These are phyloP conservation scores for Pachyrhynchus sulphureomaculatus DNA, from an alignment of 1,140 invertebrate genomes.

Conservation along the genomic window DNA sequence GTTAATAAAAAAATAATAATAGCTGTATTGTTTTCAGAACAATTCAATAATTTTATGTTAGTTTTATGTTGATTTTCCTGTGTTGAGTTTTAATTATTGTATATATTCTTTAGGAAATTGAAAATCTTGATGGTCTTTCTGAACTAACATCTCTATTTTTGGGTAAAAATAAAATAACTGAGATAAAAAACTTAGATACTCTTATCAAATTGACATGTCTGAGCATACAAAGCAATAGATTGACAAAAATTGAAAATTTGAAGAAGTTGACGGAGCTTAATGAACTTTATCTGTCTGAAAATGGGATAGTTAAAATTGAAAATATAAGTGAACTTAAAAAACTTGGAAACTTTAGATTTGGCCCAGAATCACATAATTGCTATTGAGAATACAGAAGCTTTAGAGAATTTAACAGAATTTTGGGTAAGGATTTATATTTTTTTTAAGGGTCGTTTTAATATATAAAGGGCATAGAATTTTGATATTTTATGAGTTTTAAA, in stretches of 20 bases:
- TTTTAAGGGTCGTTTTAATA: no score
- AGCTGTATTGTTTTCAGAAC: no score
- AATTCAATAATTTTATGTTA: no score
- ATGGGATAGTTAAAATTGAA: constrained; percentile 81
- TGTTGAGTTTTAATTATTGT: no score
- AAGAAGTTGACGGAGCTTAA: constrained; percentile 72
- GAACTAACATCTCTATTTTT: constrained; percentile 80
- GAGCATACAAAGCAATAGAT: constrained; percentile 88
- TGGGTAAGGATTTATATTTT: constrained; percentile 78
- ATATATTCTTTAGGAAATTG: constrained; percentile 75
- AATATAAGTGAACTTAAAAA: constrained; percentile 68
- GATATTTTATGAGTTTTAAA: no score
- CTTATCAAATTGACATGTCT: constrained; percentile 77
- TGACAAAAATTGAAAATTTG: constrained; percentile 86
- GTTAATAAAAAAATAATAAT: no score
- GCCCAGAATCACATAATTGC: constrained; percentile 83
- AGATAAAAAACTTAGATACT: constrained; percentile 83
- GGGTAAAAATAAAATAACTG: constrained; percentile 95
- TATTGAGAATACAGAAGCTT: constrained; percentile 78
- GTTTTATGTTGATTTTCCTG: no score
- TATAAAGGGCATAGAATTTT: no score
- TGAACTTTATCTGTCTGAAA: constrained; percentile 93
- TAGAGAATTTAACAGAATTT: constrained; percentile 82
- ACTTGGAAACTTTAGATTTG: constrained; percentile 85
- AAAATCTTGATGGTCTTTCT: constrained; percentile 76